phyloP scores from a whole-genome alignment of 2,888 invertebrate species.

The Lysandra coridon region DNA sequence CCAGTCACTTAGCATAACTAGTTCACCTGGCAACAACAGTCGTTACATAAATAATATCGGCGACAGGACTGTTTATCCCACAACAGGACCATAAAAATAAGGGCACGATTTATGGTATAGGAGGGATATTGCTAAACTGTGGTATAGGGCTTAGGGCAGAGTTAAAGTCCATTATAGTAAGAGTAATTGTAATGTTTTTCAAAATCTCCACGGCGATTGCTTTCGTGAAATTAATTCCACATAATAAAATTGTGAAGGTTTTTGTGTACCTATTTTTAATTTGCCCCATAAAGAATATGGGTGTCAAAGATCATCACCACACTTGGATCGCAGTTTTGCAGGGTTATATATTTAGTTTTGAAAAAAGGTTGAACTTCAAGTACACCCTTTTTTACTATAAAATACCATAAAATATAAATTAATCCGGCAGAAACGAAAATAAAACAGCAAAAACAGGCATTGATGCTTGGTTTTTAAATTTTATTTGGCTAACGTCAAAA shows the following conservation, averaged over 20 bases:
- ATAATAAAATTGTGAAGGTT: neutral
- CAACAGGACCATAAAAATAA: constrained; percentile 53
- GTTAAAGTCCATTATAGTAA: constrained; percentile 31
- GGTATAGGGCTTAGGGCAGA: constrained; percentile 25
- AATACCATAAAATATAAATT: too few species aligned
- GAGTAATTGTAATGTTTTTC: constrained; percentile 33
- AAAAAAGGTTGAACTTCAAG: too few species aligned
- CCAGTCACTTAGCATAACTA: constrained; percentile 71
- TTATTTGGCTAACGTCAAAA: too few species aligned
- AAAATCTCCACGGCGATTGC: neutral
- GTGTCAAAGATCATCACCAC: neutral
- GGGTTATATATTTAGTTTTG: neutral
- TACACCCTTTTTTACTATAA: too few species aligned
- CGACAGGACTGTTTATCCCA: constrained; percentile 66
- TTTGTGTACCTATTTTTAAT: neutral
- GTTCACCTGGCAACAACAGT: constrained; percentile 72
- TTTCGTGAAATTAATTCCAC: neutral
- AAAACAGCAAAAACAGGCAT: too few species aligned
- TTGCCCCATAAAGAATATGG: neutral
- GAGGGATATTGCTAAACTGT: neutral
- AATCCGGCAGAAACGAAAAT: too few species aligned
- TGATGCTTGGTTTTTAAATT: too few species aligned
- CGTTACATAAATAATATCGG: constrained; percentile 77
- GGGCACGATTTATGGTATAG: constrained; percentile 22
- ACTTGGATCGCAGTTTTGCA: neutral